phyloP scores from a whole-genome alignment of 2,797 vertebrate species.

The Perodicticus potto region DNA sequence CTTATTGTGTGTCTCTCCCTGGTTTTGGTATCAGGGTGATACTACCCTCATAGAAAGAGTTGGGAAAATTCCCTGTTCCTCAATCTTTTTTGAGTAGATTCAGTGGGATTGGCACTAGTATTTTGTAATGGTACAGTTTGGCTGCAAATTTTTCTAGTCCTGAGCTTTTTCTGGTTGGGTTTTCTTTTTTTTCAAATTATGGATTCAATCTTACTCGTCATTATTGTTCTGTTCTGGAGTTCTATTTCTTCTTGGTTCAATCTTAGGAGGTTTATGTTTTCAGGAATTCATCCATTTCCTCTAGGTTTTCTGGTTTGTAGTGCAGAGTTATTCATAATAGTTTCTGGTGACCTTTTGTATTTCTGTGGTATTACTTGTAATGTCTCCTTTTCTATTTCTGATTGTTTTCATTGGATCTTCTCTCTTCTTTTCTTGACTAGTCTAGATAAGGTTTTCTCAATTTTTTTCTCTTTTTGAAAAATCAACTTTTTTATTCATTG shows the following conservation, averaged over 20 bases:
- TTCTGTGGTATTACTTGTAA: not conserved
- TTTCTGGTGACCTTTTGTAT: not conserved
- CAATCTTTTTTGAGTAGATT: too few species aligned
- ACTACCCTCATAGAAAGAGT: too few species aligned
- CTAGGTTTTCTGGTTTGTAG: not conserved
- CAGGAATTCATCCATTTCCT: not conserved
- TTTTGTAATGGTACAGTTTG: too few species aligned
- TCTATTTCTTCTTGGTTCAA: not conserved
- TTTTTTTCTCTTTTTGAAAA: not conserved
- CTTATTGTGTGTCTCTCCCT: too few species aligned
- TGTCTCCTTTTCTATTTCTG: not conserved
- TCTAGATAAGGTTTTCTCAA: not conserved
- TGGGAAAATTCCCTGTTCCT: too few species aligned
- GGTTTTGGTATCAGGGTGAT: too few species aligned
- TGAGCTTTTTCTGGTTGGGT: not conserved
- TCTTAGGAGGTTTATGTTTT: not conserved
- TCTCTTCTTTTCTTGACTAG: not conserved
- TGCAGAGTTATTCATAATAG: not conserved
- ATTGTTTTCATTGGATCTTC: not conserved
- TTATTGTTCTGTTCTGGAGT: not conserved
- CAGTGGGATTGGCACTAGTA: too few species aligned
- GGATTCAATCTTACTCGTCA: not conserved
- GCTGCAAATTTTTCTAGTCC: not conserved
- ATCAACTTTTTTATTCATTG: not conserved
- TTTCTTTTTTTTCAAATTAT: not conserved